Conservation (phyloP, 2,797 vertebrate genomes). For the Microchirus variegatus region DNA sequence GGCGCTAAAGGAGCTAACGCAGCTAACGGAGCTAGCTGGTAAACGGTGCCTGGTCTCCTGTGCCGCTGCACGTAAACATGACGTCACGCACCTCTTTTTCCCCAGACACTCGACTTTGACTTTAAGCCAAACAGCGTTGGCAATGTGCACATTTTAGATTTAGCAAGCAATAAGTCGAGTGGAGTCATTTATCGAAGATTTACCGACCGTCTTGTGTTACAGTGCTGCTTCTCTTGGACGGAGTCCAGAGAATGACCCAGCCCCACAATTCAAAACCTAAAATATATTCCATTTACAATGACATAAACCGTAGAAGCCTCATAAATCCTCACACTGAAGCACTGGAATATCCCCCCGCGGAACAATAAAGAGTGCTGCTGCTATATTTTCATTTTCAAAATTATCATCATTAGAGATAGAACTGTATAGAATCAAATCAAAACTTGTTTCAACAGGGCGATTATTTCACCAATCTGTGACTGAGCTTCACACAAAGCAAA, state of each 20-base stretch:
- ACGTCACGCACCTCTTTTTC: too few relatives aligned
- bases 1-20: too few relatives aligned
- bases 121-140: neutral
- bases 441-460: neutral
- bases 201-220: slow-evolving; percentile 5
- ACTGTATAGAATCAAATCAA: too few relatives aligned
- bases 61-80: too few relatives aligned
- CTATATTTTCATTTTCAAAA: neutral
- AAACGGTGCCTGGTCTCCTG: too few relatives aligned
- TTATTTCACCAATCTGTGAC: slow-evolving; percentile 20
- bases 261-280: neutral
- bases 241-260: slow-evolving; percentile 1
- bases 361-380: neutral
- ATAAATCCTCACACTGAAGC: neutral
- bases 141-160: neutral
- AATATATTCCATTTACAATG: neutral
- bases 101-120: too few relatives aligned
- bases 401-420: neutral
- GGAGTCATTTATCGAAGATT: slow-evolving; percentile 13
- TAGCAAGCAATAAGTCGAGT: neutral
- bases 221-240: slow-evolving; percentile 10
- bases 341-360: neutral
- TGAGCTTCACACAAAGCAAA: slow-evolving; percentile 10
- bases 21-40: too few relatives aligned
- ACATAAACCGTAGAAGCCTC: neutral